Percentiles rank a stretch among this genome's conserved stretches.
These are phyloP conservation scores for Bubo scandiacus DNA, from an alignment of 2,113 vertebrate genomes.

Conservation along the genomic window DNA sequence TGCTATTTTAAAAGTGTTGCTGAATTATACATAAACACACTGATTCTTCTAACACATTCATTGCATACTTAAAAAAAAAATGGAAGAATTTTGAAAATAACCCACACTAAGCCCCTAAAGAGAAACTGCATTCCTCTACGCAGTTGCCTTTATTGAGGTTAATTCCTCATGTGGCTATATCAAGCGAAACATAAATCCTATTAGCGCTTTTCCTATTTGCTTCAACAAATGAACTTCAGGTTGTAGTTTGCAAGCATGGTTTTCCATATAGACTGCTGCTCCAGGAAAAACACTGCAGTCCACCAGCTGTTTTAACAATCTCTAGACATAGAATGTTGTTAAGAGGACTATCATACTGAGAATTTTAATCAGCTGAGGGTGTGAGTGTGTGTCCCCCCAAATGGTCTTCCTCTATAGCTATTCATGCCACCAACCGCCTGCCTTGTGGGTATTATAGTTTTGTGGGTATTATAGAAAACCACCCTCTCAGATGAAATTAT, in stretches of 20 bases:
- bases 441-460: not conserved
- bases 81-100: not conserved
- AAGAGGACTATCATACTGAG: not conserved
- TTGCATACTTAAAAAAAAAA: not conserved
- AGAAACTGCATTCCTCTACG: not conserved
- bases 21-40: not conserved
- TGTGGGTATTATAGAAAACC: not conserved
- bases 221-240: not conserved
- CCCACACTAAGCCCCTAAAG: slow-evolving; percentile 10
- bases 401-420: not conserved
- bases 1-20: not conserved
- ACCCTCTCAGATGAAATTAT: not conserved
- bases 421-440: not conserved
- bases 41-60: not conserved
- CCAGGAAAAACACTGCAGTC: not conserved
- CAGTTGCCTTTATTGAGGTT: slow-evolving; percentile 22
- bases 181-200: slow-evolving; percentile 23
- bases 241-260: not conserved
- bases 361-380: not conserved
- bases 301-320: not conserved
- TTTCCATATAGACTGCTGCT: not conserved
- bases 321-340: not conserved
- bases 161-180: slow-evolving; percentile 9
- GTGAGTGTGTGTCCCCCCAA: not conserved
- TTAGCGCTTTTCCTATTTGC: not conserved